phyloP scores from a whole-genome alignment of 2,797 vertebrate genomes.

The Helostoma temminkii region DNA sequence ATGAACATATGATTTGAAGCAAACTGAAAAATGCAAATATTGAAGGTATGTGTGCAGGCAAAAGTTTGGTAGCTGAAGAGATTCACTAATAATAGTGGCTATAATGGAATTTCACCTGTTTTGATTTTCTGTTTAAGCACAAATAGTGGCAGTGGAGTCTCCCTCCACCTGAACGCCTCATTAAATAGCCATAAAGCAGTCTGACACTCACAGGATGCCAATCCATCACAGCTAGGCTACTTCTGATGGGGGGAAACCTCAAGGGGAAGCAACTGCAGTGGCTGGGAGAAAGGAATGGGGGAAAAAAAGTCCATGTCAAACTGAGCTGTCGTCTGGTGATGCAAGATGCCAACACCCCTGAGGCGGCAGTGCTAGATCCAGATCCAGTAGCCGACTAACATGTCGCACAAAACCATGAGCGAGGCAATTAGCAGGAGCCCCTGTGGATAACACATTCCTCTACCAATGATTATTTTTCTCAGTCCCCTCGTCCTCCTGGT shows the following conservation, averaged over 20 bases:
- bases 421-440: slow-evolving; percentile 85
- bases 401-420: slow-evolving; percentile 78
- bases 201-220: slow-evolving; percentile 84
- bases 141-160: slow-evolving; percentile 49
- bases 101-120: slow-evolving; percentile 76
- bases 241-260: slow-evolving; percentile 74
- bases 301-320: slow-evolving; percentile 72
- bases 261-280: slow-evolving; percentile 69
- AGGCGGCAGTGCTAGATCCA: slow-evolving; percentile 75
- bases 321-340: slow-evolving; percentile 81
- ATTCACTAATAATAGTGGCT: slow-evolving; percentile 34
- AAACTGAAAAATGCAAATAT: slow-evolving; percentile 34
- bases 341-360: slow-evolving; percentile 79
- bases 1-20: slow-evolving; percentile 21
- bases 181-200: slow-evolving; percentile 84
- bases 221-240: slow-evolving; percentile 83
- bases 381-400: slow-evolving; percentile 79
- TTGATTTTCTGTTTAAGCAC: slow-evolving; percentile 72
- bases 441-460: slow-evolving; percentile 77
- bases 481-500: neutral
- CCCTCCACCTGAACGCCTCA: slow-evolving; percentile 77
- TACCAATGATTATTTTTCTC: slow-evolving; percentile 68
- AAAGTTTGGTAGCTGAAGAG: slow-evolving; percentile 6
- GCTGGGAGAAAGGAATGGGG: slow-evolving; percentile 42
- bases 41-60: slow-evolving; percentile 7